These are phyloP conservation scores for Tethea ocularis DNA, from an alignment of 2,888 invertebrate species.

Conservation along the genomic window DNA sequence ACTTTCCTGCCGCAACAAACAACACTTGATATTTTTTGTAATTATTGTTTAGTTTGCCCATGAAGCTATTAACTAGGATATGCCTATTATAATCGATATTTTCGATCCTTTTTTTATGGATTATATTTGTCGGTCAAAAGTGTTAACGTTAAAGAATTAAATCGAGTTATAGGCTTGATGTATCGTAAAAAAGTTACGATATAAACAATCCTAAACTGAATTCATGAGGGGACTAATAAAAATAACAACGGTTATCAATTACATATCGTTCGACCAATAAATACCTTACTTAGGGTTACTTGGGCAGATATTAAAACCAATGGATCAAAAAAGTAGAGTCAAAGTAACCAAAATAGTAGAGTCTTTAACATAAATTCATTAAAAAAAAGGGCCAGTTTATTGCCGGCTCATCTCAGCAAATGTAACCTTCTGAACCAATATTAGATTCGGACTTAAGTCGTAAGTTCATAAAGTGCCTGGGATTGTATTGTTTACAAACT, in stretches of 20 bases:
- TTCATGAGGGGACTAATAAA: constrained; percentile 37
- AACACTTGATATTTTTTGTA: background rate
- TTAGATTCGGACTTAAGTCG: too few species aligned
- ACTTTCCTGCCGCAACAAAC: too few species aligned
- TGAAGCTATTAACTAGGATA: background rate
- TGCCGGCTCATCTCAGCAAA: too few species aligned
- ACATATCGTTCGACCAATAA: constrained; percentile 45
- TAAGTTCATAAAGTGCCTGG: too few species aligned
- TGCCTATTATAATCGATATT: background rate
- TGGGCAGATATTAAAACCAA: constrained; percentile 14
- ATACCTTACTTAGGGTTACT: constrained; percentile 30
- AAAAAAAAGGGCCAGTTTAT: too few species aligned
- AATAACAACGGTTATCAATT: constrained; percentile 54
- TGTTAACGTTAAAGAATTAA: constrained; percentile 6
- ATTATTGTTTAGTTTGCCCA: background rate
- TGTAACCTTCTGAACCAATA: too few species aligned
- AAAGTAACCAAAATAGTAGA: too few species aligned
- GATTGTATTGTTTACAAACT: too few species aligned
- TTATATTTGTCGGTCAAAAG: background rate
- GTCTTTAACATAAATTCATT: too few species aligned
- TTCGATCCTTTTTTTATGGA: background rate
- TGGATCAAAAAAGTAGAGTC: too few species aligned
- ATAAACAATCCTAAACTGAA: constrained; percentile 40
- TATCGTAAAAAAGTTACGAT: constrained; percentile 30
- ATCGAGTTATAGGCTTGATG: constrained; percentile 1